Conservation (phyloP, 2,888 invertebrate genomes). For the Apamea sordens region DNA sequence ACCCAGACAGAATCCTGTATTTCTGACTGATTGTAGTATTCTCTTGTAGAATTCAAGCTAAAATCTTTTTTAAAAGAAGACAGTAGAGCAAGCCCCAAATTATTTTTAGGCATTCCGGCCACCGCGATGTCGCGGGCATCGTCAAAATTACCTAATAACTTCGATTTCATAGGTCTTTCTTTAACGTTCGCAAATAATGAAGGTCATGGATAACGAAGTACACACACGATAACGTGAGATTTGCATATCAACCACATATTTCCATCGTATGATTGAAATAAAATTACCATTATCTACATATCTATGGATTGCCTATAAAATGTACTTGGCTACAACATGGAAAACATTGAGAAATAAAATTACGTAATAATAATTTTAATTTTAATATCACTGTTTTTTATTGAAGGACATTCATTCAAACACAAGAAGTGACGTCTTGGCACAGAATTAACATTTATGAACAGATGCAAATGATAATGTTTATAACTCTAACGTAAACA, state of each 20-base stretch:
- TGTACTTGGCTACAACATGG: not conserved
- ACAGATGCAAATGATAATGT: slow-evolving; percentile 18
- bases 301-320: not conserved
- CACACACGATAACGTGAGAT: slow-evolving; percentile 28
- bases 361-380: not conserved
- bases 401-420: slow-evolving; percentile 19
- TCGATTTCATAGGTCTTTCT: not conserved
- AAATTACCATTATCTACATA: slow-evolving; percentile 19
- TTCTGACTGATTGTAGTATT: not conserved
- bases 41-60: not conserved
- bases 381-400: not conserved
- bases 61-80: not conserved
- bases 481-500: slow-evolving; percentile 11
- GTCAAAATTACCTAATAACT: slow-evolving; percentile 11
- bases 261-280: slow-evolving; percentile 14
- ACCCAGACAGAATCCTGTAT: not conserved
- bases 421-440: slow-evolving; percentile 18
- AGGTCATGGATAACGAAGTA: slow-evolving; percentile 45
- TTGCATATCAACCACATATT: slow-evolving; percentile 27
- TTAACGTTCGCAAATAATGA: slow-evolving; percentile 9
- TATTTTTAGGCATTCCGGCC: not conserved
- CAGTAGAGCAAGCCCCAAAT: not conserved
- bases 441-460: slow-evolving; percentile 28
- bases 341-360: not conserved
- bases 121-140: slow-evolving; percentile 42